Evolutionary conservation across 2,797 vertebrate genomes (phyloP).

Genomic region (Falco columbarius): DNA sequence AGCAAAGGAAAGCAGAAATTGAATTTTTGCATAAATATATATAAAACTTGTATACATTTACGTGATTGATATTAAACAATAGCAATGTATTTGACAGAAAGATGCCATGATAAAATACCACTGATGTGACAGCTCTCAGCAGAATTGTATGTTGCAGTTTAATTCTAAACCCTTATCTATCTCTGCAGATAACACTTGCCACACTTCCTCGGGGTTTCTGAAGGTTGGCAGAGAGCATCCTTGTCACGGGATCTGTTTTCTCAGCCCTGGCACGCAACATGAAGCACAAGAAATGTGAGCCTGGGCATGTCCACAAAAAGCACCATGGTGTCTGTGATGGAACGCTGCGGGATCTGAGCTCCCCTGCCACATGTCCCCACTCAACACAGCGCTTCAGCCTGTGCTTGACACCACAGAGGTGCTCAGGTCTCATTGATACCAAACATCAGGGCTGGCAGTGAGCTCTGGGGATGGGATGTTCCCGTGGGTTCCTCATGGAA

Average conservation of each 20-base stretch:
- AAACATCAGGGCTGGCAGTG: background rate
- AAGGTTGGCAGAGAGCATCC: background rate
- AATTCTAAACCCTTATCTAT: background rate
- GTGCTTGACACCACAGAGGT: background rate
- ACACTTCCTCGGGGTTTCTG: background rate
- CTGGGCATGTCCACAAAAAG: background rate
- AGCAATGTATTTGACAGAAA: background rate
- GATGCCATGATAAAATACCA: background rate
- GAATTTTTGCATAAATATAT: slow-evolving; percentile 17
- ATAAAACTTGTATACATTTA: background rate
- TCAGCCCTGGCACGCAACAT: background rate
- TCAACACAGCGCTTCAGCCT: background rate
- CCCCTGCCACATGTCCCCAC: fast-evolving
- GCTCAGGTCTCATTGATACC: background rate
- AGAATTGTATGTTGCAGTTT: background rate
- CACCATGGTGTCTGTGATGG: fast-evolving
- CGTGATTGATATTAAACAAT: slow-evolving; percentile 42
- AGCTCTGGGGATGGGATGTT: background rate
- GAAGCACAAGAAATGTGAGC: background rate
- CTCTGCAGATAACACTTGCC: background rate
- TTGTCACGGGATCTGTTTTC: background rate
- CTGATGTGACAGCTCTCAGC: background rate
- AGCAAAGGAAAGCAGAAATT: slow-evolving; percentile 24
- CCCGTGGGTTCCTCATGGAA: background rate
- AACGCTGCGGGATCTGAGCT: background rate